A percentile compares a stretch with the other conserved stretches of the same genome.
These are phyloP conservation scores for Psittacula derbiana DNA, from an alignment of 2,797 vertebrate species.

Conservation along the genomic window DNA sequence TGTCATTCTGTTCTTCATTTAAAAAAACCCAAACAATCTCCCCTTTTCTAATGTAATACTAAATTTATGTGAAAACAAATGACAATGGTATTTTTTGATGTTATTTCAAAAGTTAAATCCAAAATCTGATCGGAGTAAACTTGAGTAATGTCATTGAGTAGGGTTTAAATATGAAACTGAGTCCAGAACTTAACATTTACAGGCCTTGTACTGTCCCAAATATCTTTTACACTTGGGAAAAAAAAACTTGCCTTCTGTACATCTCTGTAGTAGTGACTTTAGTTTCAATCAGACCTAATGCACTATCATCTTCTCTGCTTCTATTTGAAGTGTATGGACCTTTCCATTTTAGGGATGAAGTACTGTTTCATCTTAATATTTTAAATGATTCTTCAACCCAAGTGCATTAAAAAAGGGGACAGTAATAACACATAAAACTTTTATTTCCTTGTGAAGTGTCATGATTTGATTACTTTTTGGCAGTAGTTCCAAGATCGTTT, in stretches of 20 bases:
- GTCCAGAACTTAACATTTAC: background rate
- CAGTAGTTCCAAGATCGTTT: constrained; percentile 49
- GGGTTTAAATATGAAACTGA: background rate
- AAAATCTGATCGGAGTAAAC: constrained; percentile 9
- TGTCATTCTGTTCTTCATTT: constrained; percentile 73
- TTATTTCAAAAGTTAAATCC: background rate
- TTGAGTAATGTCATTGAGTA: background rate
- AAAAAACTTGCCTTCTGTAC: background rate
- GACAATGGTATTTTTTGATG: background rate
- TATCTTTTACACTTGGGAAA: background rate
- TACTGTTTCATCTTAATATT: background rate
- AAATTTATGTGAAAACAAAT: constrained; percentile 35
- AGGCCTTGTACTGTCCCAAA: background rate
- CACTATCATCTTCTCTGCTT: background rate
- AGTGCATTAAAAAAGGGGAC: constrained; percentile 81
- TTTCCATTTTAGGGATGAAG: constrained; percentile 14
- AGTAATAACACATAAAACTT: constrained; percentile 71
- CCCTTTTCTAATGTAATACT: constrained; percentile 81
- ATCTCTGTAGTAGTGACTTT: background rate
- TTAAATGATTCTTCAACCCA: constrained; percentile 18
- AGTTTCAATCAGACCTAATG: background rate
- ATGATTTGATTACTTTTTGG: constrained; percentile 70
- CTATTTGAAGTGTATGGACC: background rate
- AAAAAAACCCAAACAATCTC: constrained; percentile 20
- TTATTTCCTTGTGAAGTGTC: constrained; percentile 73